These are phyloP conservation scores for Idaea biselata DNA, from an alignment of 2,888 invertebrate species.

Conservation along the genomic window DNA sequence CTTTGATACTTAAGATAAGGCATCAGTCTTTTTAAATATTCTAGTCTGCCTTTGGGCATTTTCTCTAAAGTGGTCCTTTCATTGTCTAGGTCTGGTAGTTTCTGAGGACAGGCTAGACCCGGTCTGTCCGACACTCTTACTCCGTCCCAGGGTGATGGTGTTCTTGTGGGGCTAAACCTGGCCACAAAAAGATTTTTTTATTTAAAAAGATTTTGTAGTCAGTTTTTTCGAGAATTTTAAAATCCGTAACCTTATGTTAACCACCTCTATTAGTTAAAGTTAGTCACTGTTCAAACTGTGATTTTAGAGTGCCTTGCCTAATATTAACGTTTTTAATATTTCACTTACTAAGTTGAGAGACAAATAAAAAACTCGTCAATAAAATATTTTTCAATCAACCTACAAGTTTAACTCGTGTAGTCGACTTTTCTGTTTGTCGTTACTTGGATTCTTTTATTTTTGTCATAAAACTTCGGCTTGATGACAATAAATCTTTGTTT, in stretches of 20 bases:
- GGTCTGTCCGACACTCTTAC: conserved; percentile 89
- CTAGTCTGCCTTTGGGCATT: conserved; percentile 94
- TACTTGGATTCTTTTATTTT: neutral
- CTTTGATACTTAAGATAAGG: conserved; percentile 95
- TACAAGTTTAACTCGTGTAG: neutral
- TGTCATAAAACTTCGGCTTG: neutral
- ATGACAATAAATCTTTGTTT: neutral
- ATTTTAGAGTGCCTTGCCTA: too few species aligned
- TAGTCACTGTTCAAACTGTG: too few species aligned
- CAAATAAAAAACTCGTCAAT: too few species aligned
- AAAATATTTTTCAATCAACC: neutral
- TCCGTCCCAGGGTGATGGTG: conserved; percentile 95
- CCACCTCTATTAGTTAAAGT: too few species aligned
- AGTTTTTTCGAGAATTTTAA: too few species aligned
- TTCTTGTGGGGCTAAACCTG: conserved; percentile 95
- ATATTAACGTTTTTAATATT: too few species aligned
- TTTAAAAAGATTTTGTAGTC: too few species aligned
- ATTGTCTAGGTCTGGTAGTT: conserved; percentile 90
- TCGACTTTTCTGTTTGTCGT: neutral
- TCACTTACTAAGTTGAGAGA: too few species aligned
- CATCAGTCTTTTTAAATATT: conserved; percentile 93
- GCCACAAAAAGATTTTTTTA: conserved; percentile 13
- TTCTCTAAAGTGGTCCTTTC: conserved; percentile 89
- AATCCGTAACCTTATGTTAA: too few species aligned
- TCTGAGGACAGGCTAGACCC: conserved; percentile 95